Conservation (phyloP, 2,888 invertebrate species). For the Hemicrepidius hirtus region DNA sequence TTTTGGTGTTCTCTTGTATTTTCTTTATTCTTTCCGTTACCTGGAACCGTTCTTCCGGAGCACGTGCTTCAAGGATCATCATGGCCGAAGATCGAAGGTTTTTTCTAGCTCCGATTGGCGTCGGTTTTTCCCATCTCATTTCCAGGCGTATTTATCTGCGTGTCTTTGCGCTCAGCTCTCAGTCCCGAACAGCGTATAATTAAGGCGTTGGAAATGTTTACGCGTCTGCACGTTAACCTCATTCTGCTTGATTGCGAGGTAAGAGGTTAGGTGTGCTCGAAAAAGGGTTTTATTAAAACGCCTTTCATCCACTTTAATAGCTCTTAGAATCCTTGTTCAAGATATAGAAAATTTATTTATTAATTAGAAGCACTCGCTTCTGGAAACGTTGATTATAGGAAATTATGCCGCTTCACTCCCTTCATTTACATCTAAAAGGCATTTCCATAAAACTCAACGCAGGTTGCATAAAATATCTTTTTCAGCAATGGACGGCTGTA, state of each 20-base stretch:
- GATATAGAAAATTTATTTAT: constrained; percentile 61
- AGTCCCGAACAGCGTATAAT: constrained; percentile 62
- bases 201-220: constrained; percentile 67
- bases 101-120: constrained; percentile 25
- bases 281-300: constrained; percentile 66
- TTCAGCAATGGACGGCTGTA: constrained; percentile 45
- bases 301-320: constrained; percentile 61
- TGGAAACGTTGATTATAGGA: constrained; percentile 57
- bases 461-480: constrained; percentile 50
- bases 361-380: constrained; percentile 59
- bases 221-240: constrained; percentile 66
- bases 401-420: constrained; percentile 53
- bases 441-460: constrained; percentile 51
- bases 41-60: constrained; percentile 20
- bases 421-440: constrained; percentile 54
- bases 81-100: constrained; percentile 33
- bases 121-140: constrained; percentile 37
- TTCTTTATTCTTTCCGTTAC: constrained; percentile 12
- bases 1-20: constrained; percentile 1
- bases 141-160: constrained; percentile 43
- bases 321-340: constrained; percentile 58
- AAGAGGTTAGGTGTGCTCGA: constrained; percentile 60
- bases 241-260: constrained; percentile 66
- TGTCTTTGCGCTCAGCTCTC: constrained; percentile 42
- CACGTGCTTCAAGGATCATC: constrained; percentile 18